Base-by-base conservation (phyloP, 1,140 invertebrate species). In the Lepidostoma basale region DNA sequence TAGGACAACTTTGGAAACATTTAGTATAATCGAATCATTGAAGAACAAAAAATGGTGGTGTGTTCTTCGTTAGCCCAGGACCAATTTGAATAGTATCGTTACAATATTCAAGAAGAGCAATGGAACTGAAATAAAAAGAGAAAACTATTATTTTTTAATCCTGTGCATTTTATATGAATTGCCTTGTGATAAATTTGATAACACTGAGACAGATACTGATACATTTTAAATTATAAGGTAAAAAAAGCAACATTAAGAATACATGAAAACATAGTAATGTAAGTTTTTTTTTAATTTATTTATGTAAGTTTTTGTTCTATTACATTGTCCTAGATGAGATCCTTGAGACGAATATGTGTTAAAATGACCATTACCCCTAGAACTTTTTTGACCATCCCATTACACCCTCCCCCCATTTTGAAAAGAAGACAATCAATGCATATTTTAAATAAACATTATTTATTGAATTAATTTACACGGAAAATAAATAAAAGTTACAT, bases 61-160 rank as follows among this genome's bases (percentile, higher is more conserved):
- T 3, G 3, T 36, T 63, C 26, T 16, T 58, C 23, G 10, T 63
- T 16, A 94, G 77, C 93, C 93, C 74, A 94, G 82, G 70, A 95
- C 77, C 74, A 95, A 75, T 80, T 95, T 95, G 75, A 95, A 84
- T 69, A 90, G 72, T 77, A 95, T 94, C 33, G 88, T 89, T 67
- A 94, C 73, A 70, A 93, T 86, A 76, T 96, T 96, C 22, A 95
- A 81, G 69, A 93, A 89, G 79, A 96, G 94, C 64, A 95, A 76
- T 47, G 94, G 94, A 87, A 95, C 93, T 95, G 90, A 77, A 93
- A 93, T 76, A 79, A 76, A 86, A 82, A 78, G 75, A 73, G 75
- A 30, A 5, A 28, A 28, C 12, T 28, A 9, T 49, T 49, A 6
- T 3, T 9, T 2, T 49, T 22, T 49, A 3, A 8, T 22, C 3